Percentiles rank a stretch among this genome's conserved stretches.
phyloP scores from a whole-genome alignment of 2,888 invertebrate genomes.

The Lydus trimaculatus region DNA sequence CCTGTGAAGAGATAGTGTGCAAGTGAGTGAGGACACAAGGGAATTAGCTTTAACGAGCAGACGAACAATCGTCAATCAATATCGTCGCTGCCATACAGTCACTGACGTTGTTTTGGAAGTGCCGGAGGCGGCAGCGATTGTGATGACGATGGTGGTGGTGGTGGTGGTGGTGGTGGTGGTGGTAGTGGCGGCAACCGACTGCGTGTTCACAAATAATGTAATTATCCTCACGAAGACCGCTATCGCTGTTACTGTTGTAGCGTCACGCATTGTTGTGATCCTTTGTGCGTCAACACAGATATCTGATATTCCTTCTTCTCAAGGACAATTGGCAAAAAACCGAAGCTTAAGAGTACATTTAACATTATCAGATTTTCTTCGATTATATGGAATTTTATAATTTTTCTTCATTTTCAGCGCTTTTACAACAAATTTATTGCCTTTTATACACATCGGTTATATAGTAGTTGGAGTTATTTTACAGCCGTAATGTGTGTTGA shows the following conservation, averaged over 20 bases:
- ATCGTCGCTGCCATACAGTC: conserved; percentile 42
- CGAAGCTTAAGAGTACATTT: too few relatives aligned
- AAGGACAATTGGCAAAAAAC: conserved; percentile 8
- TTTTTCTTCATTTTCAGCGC: too few relatives aligned
- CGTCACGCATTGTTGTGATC: conserved; percentile 34
- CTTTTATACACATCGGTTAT: conserved; percentile 11
- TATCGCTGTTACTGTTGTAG: conserved; percentile 23
- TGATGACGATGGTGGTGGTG: not conserved
- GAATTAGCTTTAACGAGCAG: conserved; percentile 54
- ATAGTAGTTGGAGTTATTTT: conserved; percentile 4
- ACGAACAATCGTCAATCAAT: conserved; percentile 58
- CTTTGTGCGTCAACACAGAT: conserved; percentile 21
- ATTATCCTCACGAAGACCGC: conserved; percentile 49
- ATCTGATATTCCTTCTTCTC: conserved; percentile 16
- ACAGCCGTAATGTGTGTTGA: conserved; percentile 11
- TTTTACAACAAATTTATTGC: conserved; percentile 3
- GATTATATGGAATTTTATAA: too few relatives aligned
- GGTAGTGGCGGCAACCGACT: conserved; percentile 35
- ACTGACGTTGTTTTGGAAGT: conserved; percentile 26
- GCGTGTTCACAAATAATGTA: conserved; percentile 53
- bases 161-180: not conserved
- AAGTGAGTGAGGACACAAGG: conserved; percentile 47
- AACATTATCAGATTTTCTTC: not conserved
- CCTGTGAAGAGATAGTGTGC: conserved; percentile 41
- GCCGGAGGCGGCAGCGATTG: conserved; percentile 9